Conservation (phyloP, 2,113 vertebrate genomes). For the Lipophrys pholis region DNA sequence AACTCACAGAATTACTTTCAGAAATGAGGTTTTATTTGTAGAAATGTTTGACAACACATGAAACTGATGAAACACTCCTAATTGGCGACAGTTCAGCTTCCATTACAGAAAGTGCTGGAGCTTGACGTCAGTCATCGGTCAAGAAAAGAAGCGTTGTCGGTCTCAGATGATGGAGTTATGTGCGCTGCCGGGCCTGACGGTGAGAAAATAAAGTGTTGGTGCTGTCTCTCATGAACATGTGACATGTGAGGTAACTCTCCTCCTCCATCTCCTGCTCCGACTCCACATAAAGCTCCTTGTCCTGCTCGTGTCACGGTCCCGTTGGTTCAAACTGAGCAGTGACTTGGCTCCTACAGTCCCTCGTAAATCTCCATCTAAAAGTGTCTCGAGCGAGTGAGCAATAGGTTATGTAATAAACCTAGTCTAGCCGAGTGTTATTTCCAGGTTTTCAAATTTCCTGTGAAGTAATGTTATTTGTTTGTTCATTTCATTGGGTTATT, state of each 20-base stretch:
- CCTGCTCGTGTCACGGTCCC: slow-evolving; percentile 18
- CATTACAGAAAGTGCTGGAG: neutral
- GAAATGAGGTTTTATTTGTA: neutral
- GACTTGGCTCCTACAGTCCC: slow-evolving; percentile 24
- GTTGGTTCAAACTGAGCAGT: slow-evolving; percentile 32
- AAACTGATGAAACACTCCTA: neutral
- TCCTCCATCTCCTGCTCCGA: slow-evolving; percentile 10
- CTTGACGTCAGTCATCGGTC: neutral
- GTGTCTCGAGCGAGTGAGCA: slow-evolving; percentile 26
- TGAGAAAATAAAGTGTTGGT: slow-evolving; percentile 10
- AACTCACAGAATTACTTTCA: neutral
- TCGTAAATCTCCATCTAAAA: slow-evolving; percentile 34
- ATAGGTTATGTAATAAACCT: neutral
- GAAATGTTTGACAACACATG: neutral
- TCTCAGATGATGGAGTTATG: neutral
- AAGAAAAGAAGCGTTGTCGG: neutral
- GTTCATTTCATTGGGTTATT: neutral
- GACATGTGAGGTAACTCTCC: slow-evolving; percentile 1
- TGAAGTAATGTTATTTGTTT: neutral
- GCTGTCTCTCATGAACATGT: slow-evolving; percentile 11
- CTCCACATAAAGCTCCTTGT: slow-evolving; percentile 9
- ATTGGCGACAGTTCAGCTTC: neutral
- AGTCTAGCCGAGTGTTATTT: neutral
- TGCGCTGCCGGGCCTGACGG: neutral
- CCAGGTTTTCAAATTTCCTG: neutral